These are phyloP conservation scores for Sipha flava DNA, from an alignment of 1,140 invertebrate genomes.

Conservation along the genomic window DNA sequence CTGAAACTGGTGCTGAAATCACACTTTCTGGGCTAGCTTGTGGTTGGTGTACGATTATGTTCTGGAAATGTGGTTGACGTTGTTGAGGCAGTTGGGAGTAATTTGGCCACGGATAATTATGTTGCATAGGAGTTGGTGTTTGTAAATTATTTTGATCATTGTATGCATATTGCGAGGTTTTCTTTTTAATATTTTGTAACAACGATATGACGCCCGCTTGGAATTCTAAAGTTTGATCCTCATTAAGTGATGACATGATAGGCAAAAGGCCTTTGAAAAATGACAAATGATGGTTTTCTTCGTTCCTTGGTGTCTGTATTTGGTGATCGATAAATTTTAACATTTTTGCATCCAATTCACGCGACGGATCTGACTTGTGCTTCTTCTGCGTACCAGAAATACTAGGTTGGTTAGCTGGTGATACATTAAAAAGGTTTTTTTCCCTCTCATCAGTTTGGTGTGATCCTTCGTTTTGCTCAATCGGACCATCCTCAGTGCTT, in stretches of 20 bases:
- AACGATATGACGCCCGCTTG: neutral
- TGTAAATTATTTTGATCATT: neutral
- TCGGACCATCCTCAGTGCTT: neutral
- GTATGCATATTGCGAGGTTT: neutral
- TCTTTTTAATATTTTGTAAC: constrained; percentile 14
- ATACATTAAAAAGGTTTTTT: neutral
- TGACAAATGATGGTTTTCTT: constrained; percentile 32
- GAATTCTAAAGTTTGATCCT: constrained; percentile 21
- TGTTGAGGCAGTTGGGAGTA: neutral
- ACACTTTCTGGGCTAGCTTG: neutral
- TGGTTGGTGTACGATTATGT: neutral
- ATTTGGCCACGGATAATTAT: neutral
- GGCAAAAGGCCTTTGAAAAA: constrained; percentile 34
- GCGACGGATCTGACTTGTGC: constrained; percentile 2
- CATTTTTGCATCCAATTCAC: neutral
- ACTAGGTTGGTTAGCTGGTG: neutral
- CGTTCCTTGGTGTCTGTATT: neutral
- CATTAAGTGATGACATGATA: constrained; percentile 9
- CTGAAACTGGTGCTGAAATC: neutral
- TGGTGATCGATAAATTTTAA: neutral
- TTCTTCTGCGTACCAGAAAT: constrained; percentile 12
- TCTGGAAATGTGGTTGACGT: neutral
- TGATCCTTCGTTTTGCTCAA: neutral
- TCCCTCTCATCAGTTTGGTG: neutral
- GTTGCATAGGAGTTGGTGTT: neutral